Evolutionary conservation across 2,113 vertebrate species (phyloP).

Genomic region (Dinomys branickii): DNA sequence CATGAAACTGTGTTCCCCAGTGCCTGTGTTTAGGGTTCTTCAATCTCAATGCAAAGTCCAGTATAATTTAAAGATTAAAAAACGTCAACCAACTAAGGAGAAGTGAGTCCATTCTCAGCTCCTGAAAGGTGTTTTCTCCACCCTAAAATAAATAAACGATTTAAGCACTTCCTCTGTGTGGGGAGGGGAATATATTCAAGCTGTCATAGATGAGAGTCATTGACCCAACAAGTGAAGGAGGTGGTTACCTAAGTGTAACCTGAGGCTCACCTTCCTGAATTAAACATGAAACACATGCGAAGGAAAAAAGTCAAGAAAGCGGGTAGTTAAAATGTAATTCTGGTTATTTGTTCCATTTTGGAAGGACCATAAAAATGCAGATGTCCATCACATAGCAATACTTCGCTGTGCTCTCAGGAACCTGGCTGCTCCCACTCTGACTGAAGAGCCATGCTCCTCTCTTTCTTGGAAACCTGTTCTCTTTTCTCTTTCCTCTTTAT

Average conservation of each 20-base stretch:
- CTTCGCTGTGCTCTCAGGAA: background rate
- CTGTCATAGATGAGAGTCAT: background rate
- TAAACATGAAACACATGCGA: conserved; percentile 12
- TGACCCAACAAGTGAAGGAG: background rate
- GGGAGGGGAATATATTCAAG: background rate
- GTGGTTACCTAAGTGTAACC: background rate
- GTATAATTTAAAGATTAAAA: background rate
- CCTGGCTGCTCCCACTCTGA: background rate
- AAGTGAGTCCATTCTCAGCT: background rate
- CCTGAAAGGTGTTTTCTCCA: background rate
- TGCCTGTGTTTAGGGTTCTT: background rate
- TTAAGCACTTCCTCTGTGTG: background rate
- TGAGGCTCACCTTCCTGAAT: background rate
- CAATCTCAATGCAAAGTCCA: background rate
- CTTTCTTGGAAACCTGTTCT: background rate
- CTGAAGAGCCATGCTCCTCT: background rate
- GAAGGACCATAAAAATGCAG: background rate
- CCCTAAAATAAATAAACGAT: background rate
- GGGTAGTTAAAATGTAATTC: background rate
- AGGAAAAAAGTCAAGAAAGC: background rate
- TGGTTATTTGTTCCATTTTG: background rate
- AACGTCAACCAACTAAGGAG: background rate
- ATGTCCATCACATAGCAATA: no score
- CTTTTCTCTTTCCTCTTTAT: background rate
- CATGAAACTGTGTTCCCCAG: background rate